phyloP scores from a whole-genome alignment of 2,113 vertebrate species.

The Channa maculata region DNA sequence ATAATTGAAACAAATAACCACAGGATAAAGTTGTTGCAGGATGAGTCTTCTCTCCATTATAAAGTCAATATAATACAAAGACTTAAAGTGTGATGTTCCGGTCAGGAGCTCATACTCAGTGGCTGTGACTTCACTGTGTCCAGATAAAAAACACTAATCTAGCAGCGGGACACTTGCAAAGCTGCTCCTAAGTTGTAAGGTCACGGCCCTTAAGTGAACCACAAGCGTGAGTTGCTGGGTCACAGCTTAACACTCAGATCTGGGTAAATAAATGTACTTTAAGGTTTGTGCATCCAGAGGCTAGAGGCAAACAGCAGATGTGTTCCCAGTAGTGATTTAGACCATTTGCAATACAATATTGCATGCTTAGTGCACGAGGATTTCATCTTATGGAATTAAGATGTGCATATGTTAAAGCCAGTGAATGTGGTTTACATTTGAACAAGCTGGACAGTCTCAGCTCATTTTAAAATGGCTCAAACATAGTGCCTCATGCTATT shows the following conservation, averaged over 20 bases:
- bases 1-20: background rate
- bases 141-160: slow-evolving; percentile 44
- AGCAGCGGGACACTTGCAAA: slow-evolving; percentile 14
- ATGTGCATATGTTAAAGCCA: background rate
- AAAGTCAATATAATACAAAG: slow-evolving; percentile 18
- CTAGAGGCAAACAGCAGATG: background rate
- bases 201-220: slow-evolving; percentile 9
- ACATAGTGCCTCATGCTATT: no score
- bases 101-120: background rate
- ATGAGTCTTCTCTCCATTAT: slow-evolving; percentile 11
- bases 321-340: background rate
- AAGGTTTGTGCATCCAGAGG: background rate
- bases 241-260: slow-evolving; percentile 13
- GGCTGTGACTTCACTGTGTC: background rate
- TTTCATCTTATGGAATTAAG: background rate
- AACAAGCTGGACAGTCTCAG: background rate
- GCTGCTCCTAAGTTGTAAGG: background rate
- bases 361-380: background rate
- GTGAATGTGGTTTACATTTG: background rate
- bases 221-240: background rate
- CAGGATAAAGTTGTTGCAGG: background rate
- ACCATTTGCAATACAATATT: background rate
- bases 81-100: slow-evolving; percentile 15
- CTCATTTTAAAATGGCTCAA: no score
- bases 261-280: slow-evolving; percentile 20